Base-by-base conservation (phyloP, 2,888 invertebrate genomes). In the Agrochola circellaris region DNA sequence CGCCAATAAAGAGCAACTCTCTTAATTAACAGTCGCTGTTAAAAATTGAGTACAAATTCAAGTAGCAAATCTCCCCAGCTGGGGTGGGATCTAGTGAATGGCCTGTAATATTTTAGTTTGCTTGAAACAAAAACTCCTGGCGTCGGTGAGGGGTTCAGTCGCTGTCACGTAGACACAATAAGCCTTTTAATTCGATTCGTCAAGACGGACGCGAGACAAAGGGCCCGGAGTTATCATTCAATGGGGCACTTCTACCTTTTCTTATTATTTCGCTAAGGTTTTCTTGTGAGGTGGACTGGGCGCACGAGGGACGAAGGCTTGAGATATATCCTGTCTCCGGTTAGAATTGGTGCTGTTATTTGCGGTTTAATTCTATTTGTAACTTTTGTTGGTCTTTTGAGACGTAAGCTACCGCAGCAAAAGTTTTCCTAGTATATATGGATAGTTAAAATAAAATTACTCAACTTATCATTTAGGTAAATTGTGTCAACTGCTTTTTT, bases 131-230 rank as follows among this genome's bases (percentile, higher is more conserved):
- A 95, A 96, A 96, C 93, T 91, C 88, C 82, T 89, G 90, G 90
- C 90, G 91, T 88, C 82, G 77, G 81, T 89, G 92, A 92, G 93
- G 94, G 94, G 93, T 90, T 90, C 90, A 91, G 89, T 89, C 91
- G 93, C 95, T 95, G 96, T 96, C 96, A 96, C 96, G 96, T 96
- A 95, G 96, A 96, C 96, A 96, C 96, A 96, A 96, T 96, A 96
- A 96, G 96, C 96, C 96, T 96, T 96, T 96, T 96, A 96, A 96
- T 96, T 96, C 96, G 96, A 96, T 96, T 96, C 96, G 95, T 96
- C 96, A 95, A 94, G 96, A 95, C 95, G 96, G 95, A 95, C 96
- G 93, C 93, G 93, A 95, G 96, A 96, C 96, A 96, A 96, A 96
- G 95, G 94, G 92, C 91, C 86, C 91, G 90, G 95, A 94, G 96